Evolutionary conservation across 2,113 vertebrate species (phyloP), one percentile per base, ranked within the genome.

Genomic region (Mustelus asterias): DNA sequence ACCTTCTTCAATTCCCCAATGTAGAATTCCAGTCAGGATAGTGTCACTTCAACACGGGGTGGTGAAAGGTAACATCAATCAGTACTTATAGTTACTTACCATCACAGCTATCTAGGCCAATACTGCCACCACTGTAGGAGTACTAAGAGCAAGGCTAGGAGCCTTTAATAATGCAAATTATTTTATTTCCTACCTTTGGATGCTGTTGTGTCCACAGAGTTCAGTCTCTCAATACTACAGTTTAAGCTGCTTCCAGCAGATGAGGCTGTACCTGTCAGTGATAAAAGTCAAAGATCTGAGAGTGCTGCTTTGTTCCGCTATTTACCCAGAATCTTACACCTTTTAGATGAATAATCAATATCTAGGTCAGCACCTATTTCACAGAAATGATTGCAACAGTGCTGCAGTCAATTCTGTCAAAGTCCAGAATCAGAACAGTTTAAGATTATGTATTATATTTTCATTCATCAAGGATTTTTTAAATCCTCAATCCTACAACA

Each of bases 211-310:
- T 3, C 92, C 22, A 69, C 58, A 33, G 63, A 69, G 92, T 69
- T 94, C n/a, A 94, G 92, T 20, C 70, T 94, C 65, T 94, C 92
- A 41, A 94, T 37, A 37, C 92, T 94, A 44, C 92, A 94, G 65
- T 44, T 94, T 44, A 94, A 94, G 37, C 92, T 94, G 65, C 65
- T 94, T 0, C 33, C 63, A 69, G 63, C 18, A 94, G 92, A 94
- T 69, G 90, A 94, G 8, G 16, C 9, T 7, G 24, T 44, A 67
- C 92, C 92, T 94, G 63, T 44, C 20, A 70, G 63, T 69, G 24
- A 94, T 24, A 94, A 94, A 94, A 22, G 22, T 33, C 4, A 83
- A 13, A 8, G 14, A 83, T 83, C 37, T 83, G 54, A 90, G 54
- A 58, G 3, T 33, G 29, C 33, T 54, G 78, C 16, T 54, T 90